Base-by-base conservation (phyloP, 2,797 vertebrate species). In the Psittacula echo region DNA sequence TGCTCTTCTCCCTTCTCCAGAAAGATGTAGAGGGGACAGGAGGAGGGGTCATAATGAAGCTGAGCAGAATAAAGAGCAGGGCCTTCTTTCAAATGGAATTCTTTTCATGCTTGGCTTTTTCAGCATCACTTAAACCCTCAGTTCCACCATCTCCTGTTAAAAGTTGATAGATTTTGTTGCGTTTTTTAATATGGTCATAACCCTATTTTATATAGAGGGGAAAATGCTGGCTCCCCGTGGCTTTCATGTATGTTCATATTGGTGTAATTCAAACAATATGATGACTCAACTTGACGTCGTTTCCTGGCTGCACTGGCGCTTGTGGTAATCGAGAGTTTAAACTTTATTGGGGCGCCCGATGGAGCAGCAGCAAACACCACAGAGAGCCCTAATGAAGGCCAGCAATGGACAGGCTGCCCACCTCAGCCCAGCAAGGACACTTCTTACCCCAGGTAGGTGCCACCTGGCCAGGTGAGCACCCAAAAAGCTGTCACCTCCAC, bases 181-280 rank as follows among this genome's bases (percentile, higher is more conserved):
- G 75, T 45, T 92, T 93, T 97, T 98, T 97, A 97, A 95, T 93
- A 95, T 88, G 93, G 95, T 93, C 92, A 56, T 97, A 98, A 98
- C 96, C 96, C 76, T 61, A 45, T 94, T 98, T 97, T 98, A 97
- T 97, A 97, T 91, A 94, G 93, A 94, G 95, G 94, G 95, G 95
- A 89, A 96, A 98, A 97, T 71, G 81, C 96, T 94, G 96, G 85
- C 89, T 98, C 97, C 97, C 95, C 54, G 56, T 94, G 97, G 97
- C 91, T 97, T 97, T 97, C 97, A 93, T 97, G 90, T 96, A 92
- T 97, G 96, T 97, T 97, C 97, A 96, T 97, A 97, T 90, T 90
- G 94, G 85, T 92, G 70, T 98, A 97, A 98, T 98, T 97, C 95
- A 94, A 97, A 98, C 98, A 98, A 97, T 89, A 96, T 95, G 97